A percentile compares a stretch with the other conserved stretches of the same genome.
Evolutionary conservation across 92 coral and sea anemone genomes (phyloP).

Genomic region (Diadumene lineata): DNA sequence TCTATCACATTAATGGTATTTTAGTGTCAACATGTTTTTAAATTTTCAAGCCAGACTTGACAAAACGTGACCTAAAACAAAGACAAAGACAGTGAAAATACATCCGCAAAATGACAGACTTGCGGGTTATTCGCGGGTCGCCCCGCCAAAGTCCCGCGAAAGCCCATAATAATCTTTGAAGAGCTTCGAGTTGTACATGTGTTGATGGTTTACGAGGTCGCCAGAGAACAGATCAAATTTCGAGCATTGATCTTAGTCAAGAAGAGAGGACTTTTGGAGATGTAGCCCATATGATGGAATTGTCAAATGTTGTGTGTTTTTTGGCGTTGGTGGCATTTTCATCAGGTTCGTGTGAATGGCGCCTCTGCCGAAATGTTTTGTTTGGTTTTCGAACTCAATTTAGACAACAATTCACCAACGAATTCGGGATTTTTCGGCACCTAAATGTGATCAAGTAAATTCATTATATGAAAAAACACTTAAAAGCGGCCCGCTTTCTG

Average conservation of each 20-base stretch:
- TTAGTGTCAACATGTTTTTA: background rate
- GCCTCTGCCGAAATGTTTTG: slow-evolving; percentile 61
- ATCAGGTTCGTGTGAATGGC: slow-evolving; percentile 53
- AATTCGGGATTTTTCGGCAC: slow-evolving; percentile 96
- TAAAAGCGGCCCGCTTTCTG: slow-evolving; percentile 33
- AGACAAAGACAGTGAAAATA: background rate
- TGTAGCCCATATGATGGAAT: slow-evolving; percentile 28
- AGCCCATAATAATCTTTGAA: slow-evolving; percentile 88
- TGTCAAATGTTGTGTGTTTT: slow-evolving; percentile 32
- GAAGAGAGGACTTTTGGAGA: background rate
- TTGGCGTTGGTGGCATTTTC: slow-evolving; percentile 53
- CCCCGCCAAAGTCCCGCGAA: slow-evolving; percentile 33
- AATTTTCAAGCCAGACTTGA: background rate
- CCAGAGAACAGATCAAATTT: slow-evolving; percentile 38
- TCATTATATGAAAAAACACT: slow-evolving; percentile 41
- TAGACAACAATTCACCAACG: slow-evolving; percentile 86
- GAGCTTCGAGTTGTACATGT: slow-evolving; percentile 35
- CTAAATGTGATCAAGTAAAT: slow-evolving; percentile 59
- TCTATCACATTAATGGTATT: background rate
- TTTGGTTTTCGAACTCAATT: slow-evolving; percentile 96
- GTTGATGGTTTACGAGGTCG: slow-evolving; percentile 24
- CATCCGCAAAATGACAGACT: slow-evolving; percentile 2
- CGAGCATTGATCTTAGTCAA: slow-evolving; percentile 24
- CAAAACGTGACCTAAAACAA: background rate
- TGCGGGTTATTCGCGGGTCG: slow-evolving; percentile 27